Base-by-base conservation (phyloP, 1,140 invertebrate genomes). In the Bombus cullumanus region DNA sequence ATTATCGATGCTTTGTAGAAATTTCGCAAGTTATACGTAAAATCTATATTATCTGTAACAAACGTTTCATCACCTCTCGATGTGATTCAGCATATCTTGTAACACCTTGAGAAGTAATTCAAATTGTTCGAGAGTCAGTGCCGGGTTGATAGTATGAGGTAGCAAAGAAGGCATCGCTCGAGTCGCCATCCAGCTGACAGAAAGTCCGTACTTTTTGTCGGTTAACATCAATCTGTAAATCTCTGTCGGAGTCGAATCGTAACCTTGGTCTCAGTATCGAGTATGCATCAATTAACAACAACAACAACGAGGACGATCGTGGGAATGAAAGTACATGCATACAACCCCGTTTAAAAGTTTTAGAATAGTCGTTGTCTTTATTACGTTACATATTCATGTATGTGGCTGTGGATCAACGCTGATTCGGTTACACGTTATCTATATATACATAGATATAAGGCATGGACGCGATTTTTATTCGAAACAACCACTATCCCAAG, bases 81-180 rank as follows among this genome's bases (percentile, higher is more conserved):
- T 98, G 90, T 97, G 97, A 88, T 98, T 98, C 79, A 99, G 95
- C 98, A 99, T 99, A 89, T 99, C 98, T 91, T 98, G 97, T n/a
- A 99, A 95, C 12, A 99, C 98, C 95, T 98, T 98, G 89, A 99
- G 97, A 9, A 99, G 96, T 81, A 96, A 96, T 59, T 96, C 97
- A 94, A 99, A 99, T 94, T 99, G 98, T 82, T 99, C 98, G 90
- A 99, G 95, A 94, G 97, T 98, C 69, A 99, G 95, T 47, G 97
- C 97, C 2, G 98, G 98, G 94, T 99, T 99, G 66, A 99, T 97
- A 3, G 98, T 98, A 92, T 99, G 98, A 41, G 99, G 99, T 72
- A 99, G 97, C 13, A 99, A 95, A 15, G 97, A 97, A 1, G 99
- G 99, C 96, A 99, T 98, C 57, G 99, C 98, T 92, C 98, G 97